phyloP scores from a whole-genome alignment of 2,888 invertebrate genomes.

The Epistrophella euchroma region DNA sequence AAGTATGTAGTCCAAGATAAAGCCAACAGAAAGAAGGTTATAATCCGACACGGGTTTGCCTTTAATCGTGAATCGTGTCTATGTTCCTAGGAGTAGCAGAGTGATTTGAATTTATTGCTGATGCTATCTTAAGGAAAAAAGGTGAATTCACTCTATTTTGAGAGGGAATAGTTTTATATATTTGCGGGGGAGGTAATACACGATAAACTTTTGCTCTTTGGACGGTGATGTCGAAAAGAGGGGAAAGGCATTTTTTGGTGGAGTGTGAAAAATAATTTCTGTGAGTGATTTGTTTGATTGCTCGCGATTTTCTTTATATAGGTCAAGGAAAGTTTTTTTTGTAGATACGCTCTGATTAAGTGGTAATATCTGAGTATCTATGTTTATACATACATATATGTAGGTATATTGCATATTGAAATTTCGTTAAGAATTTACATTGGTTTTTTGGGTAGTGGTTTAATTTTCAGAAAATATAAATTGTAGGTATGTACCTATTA shows the following conservation, averaged over 20 bases:
- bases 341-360: conserved; percentile 27
- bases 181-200: not conserved
- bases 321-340: conserved; percentile 43
- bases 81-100: conserved; percentile 29
- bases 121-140: conserved; percentile 32
- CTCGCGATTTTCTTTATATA: conserved; percentile 21
- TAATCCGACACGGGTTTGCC: conserved; percentile 47
- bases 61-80: conserved; percentile 22
- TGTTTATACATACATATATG: not conserved
- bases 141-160: conserved; percentile 33
- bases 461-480: no score
- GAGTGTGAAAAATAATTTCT: conserved; percentile 54
- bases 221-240: not conserved
- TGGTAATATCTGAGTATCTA: not conserved
- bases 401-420: not conserved
- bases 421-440: not conserved
- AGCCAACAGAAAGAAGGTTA: conserved; percentile 3
- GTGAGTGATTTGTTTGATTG: conserved; percentile 54
- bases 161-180: not conserved
- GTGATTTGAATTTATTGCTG: conserved; percentile 61
- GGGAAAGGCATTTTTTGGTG: not conserved
- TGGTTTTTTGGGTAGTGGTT: no score
- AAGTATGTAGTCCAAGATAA: conserved; percentile 1
- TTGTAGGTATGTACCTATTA: no score
- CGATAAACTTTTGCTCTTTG: conserved; percentile 35